Evolutionary conservation across 2,888 invertebrate species (phyloP), one percentile per base, ranked within the genome.

Genomic region (Diploptera punctata): DNA sequence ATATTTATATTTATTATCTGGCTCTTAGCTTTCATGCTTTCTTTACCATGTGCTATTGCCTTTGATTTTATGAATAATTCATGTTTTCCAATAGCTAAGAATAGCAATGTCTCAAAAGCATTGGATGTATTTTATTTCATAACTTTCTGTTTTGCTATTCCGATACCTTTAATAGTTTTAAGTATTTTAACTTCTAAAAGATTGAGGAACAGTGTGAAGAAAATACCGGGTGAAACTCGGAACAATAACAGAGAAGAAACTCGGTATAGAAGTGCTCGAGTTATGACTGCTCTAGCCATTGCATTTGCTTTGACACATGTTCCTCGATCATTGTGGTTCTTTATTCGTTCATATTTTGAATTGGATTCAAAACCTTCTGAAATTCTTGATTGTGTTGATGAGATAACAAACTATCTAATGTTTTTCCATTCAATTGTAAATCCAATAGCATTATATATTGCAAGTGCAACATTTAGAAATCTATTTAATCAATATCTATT

Each of bases 281-380:
- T 65, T 3, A 44, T 65, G 1, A 65, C 24, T n/a, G 44, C 65
- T 24, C 44, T 65, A 1, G 43, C 65, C 3, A 18, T 65, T 9
- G 16, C 47, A 7, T 65, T 26, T 33, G 18, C 47, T 16, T 1
- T 65, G 4, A 65, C 9, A 0, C 65, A 65, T 26, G 47, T 65
- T 44, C 65, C 65, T 21, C 38, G 65, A 47, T 47, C 65, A 3
- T 18, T 65, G 1, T 65, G 65, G 65, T 65, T 65, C 9, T 43
- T 43, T n/a, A 1, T 65, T 1, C 44, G 43, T 7, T 65, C 65
- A 9, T 65, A 24, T n/a, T 26, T 29, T 16, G 33, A 65, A 2
- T 24, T 65, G n/a, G 18, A 47, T 26, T 3, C 3, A 13, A 47
- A 33, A 47, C 26, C 18, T 1, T 21, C 21, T 16, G 31, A 38